Evolutionary conservation across 1,140 invertebrate genomes (phyloP).

Genomic region (Telenomus remus): DNA sequence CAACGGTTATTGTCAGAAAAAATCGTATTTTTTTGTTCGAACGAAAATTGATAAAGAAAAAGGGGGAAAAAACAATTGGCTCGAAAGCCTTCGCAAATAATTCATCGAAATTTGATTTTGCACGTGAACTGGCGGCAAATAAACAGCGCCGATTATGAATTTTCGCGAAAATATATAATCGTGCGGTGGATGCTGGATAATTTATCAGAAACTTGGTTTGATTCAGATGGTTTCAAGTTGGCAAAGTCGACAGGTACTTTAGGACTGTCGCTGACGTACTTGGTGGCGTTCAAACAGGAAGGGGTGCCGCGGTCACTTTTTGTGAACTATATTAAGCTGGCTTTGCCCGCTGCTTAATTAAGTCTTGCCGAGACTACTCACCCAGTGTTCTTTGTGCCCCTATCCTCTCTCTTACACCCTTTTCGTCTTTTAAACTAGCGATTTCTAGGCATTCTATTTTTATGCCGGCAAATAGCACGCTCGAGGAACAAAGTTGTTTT

Average conservation of each 20-base stretch:
- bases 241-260: slow-evolving; percentile 55
- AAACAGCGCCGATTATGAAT: slow-evolving; percentile 13
- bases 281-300: slow-evolving; percentile 50
- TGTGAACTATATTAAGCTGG: slow-evolving; percentile 75
- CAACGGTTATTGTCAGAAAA: slow-evolving; percentile 24
- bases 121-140: slow-evolving; percentile 37
- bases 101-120: slow-evolving; percentile 1
- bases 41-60: slow-evolving; percentile 9
- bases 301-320: slow-evolving; percentile 71
- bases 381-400: slow-evolving; percentile 53
- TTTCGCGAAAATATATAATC: slow-evolving; percentile 22
- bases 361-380: slow-evolving; percentile 73
- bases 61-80: not conserved
- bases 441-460: slow-evolving; percentile 42
- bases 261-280: slow-evolving; percentile 55
- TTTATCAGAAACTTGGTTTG: not conserved
- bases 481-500: too few species aligned
- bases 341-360: slow-evolving; percentile 75
- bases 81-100: not conserved
- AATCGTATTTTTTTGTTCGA: not conserved
- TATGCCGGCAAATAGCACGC: slow-evolving; percentile 7
- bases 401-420: slow-evolving; percentile 24
- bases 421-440: slow-evolving; percentile 39
- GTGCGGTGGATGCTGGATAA: not conserved
- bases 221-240: slow-evolving; percentile 37